Percentiles rank a stretch among this genome's conserved stretches.
Conservation (phyloP, 2,797 vertebrate genomes). For the Muscicapa comitata region DNA sequence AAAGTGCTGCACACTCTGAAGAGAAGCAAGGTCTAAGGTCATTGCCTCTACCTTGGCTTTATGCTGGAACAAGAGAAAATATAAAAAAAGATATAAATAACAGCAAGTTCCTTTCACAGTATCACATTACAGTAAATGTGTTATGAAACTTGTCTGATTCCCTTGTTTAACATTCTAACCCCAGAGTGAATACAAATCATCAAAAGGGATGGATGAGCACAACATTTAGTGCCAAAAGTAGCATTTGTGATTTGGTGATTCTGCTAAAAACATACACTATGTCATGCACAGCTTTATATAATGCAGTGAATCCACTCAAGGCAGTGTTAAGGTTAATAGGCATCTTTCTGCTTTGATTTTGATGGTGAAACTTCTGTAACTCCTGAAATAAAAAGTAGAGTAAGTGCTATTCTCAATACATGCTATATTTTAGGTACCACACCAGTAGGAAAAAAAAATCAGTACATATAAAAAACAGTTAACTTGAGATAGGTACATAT, state of each 20-base stretch:
- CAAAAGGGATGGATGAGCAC: slow-evolving; percentile 30
- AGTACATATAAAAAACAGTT: background rate
- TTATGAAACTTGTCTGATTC: slow-evolving; percentile 69
- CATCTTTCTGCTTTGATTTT: background rate
- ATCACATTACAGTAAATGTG: slow-evolving; percentile 69
- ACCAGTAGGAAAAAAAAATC: background rate
- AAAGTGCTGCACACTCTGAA: slow-evolving; percentile 89
- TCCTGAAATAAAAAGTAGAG: background rate
- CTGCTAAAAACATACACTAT: slow-evolving; percentile 16
- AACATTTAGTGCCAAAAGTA: slow-evolving; percentile 65
- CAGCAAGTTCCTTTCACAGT: slow-evolving; percentile 64
- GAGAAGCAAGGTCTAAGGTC: slow-evolving; percentile 89
- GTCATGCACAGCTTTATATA: background rate
- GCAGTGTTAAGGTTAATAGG: background rate
- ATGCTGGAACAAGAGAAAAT: slow-evolving; percentile 82
- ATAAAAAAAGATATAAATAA: slow-evolving; percentile 75
- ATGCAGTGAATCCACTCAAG: background rate
- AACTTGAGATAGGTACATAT: background rate
- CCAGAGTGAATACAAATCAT: slow-evolving; percentile 72
- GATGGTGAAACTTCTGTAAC: background rate
- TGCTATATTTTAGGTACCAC: background rate
- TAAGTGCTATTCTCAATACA: background rate
- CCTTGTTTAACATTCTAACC: slow-evolving; percentile 75
- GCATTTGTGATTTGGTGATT: slow-evolving; percentile 37
- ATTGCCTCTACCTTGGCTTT: slow-evolving; percentile 95